phyloP scores from a whole-genome alignment of 2,113 vertebrate genomes.

The Nannobrachium achirus region DNA sequence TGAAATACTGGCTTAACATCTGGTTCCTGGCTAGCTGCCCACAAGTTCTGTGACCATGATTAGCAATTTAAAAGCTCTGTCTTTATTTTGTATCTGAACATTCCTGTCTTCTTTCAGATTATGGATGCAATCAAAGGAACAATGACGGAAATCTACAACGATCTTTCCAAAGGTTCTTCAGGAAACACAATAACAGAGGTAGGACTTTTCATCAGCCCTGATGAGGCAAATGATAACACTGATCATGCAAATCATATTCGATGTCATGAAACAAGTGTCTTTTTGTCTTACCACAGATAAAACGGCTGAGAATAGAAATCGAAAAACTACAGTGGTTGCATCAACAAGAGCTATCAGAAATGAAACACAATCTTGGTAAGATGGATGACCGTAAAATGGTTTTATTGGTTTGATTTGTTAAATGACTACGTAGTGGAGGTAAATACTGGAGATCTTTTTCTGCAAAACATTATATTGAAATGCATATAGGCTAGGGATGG shows the following conservation, averaged over 20 bases:
- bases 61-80: background rate
- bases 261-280: background rate
- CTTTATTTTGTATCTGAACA: background rate
- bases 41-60: background rate
- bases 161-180: slow-evolving; percentile 92
- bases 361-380: slow-evolving; percentile 98
- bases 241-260: background rate
- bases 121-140: slow-evolving; percentile 99
- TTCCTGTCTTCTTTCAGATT: slow-evolving; percentile 82
- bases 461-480: background rate
- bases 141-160: slow-evolving; percentile 96
- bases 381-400: too few relatives aligned
- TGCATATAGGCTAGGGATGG: too few relatives aligned
- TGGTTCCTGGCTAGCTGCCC: too few relatives aligned
- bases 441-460: background rate
- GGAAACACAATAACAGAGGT: slow-evolving; percentile 97
- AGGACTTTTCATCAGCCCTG: slow-evolving; percentile 35
- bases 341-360: slow-evolving; percentile 96
- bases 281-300: slow-evolving; percentile 82
- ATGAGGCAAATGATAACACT: background rate
- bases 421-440: background rate
- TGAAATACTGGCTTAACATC: too few relatives aligned
- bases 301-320: slow-evolving; percentile 94
- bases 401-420: background rate
- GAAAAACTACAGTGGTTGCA: slow-evolving; percentile 98